Conservation (phyloP, 2,888 invertebrate genomes). For the Ecliptopera silaceata region DNA sequence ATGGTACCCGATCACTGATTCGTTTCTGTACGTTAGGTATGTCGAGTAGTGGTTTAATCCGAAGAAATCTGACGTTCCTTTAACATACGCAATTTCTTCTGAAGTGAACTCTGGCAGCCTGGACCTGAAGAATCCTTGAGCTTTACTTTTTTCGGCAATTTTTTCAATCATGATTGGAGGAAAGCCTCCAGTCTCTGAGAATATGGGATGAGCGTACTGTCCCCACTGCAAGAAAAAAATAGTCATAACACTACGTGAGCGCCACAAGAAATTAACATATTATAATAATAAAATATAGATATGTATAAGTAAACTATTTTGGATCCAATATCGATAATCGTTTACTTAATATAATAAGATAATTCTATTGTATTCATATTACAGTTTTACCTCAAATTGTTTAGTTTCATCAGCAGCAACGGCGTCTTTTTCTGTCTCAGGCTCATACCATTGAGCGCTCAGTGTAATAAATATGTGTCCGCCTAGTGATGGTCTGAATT, state of each 20-base stretch:
- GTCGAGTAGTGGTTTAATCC: conserved; percentile 86
- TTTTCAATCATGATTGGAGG: conserved; percentile 82
- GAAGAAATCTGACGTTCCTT: conserved; percentile 83
- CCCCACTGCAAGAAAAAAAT: conserved; percentile 62
- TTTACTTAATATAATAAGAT: too few relatives aligned
- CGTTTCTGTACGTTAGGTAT: conserved; percentile 49
- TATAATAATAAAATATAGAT: too few relatives aligned
- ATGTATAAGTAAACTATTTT: too few relatives aligned
- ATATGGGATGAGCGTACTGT: conserved; percentile 84
- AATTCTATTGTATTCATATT: too few relatives aligned
- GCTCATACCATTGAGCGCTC: conserved; percentile 59
- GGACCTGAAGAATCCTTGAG: conserved; percentile 67
- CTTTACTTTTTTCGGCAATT: conserved; percentile 76
- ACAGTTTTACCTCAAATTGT: conserved; percentile 67
- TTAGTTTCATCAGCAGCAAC: conserved; percentile 63
- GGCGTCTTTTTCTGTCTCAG: conserved; percentile 71
- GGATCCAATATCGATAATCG: too few relatives aligned
- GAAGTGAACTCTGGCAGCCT: conserved; percentile 67
- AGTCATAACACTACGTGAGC: not conserved
- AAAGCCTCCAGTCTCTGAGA: conserved; percentile 82
- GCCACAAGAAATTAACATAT: not conserved
- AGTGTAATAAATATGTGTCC: conserved; percentile 34
- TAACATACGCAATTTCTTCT: conserved; percentile 79
- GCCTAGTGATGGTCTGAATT: conserved; percentile 48
- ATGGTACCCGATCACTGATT: conserved; percentile 10